Percentiles rank a stretch among this genome's conserved stretches.
Evolutionary conservation across 2,113 vertebrate species (phyloP).

Genomic region (Campylorhamphus procurvoides): DNA sequence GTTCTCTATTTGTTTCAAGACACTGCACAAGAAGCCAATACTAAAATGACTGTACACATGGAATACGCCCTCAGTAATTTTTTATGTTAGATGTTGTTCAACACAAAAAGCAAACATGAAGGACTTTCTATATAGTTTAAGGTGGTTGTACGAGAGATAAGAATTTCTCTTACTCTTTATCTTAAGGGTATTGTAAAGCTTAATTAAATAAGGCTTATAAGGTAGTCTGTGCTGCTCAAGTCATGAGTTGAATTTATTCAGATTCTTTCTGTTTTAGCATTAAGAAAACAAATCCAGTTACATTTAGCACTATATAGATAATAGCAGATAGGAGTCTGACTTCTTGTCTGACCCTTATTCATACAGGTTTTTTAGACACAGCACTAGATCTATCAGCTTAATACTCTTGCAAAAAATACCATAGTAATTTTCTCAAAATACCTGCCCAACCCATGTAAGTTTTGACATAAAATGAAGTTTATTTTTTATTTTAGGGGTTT

Average conservation of each 20-base stretch:
- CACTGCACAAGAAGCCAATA: not conserved
- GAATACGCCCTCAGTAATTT: not conserved
- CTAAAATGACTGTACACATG: not conserved
- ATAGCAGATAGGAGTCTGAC: not conserved
- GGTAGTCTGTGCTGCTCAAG: not conserved
- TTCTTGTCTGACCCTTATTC: not conserved
- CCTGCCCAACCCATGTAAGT: rapidly evolving
- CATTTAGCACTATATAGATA: not conserved
- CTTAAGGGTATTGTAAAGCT: not conserved
- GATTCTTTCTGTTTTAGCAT: not conserved
- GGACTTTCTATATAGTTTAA: not conserved
- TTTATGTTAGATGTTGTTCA: not conserved
- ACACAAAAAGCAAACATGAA: not conserved
- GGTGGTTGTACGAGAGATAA: not conserved
- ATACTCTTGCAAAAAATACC: not conserved
- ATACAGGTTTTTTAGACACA: not conserved
- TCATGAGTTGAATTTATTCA: not conserved
- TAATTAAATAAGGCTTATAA: not conserved
- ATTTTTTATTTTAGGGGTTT: not conserved
- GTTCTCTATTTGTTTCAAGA: not conserved
- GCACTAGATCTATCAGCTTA: not conserved
- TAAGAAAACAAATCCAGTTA: not conserved
- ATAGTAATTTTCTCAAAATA: not conserved
- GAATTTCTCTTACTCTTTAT: not conserved
- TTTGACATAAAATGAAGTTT: not conserved